Base-by-base conservation (phyloP, 2,113 vertebrate genomes). In the Trematomus loennbergii region DNA sequence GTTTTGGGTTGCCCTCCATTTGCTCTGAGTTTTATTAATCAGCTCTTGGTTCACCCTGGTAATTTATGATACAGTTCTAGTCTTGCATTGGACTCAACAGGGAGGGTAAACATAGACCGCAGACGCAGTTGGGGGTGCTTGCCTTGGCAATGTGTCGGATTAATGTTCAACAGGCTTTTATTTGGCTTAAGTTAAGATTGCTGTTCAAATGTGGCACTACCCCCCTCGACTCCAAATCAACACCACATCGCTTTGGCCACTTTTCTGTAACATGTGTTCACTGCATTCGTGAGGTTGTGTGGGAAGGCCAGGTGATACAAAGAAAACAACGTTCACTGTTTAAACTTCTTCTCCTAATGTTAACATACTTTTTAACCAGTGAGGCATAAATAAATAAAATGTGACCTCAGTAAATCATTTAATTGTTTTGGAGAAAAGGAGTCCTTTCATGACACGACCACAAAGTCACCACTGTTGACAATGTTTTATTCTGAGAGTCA, bases 1-100 rank as follows among this genome's bases (percentile, higher is more conserved):
- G 94, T 90, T 94, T 89, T 92, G 81, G 36, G 82, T 94, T 94
- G 87, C 87, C 91, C 87, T 91, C 79, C 66, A 72, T 86, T 94
- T 90, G 87, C 87, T 86, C 80, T 77, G 73, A 67, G 79, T 79
- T 92, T 91, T 88, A 94, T 93, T 92, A 91, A 94, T 91, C 84
- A 77, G 79, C 69, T 89, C 82, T 88, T 9, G 65, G 91, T 91
- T 87, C 78, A 61, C 63, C 81, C 65, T 68, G 78, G 62, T 92
- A 90, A 94, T 94, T 91, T 89, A 92, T 83, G 77, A 82, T 75
- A 82, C 55, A 81, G 78, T 78, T 84, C 79, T 82, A 71, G 83
- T 66, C 74, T 72, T 79, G 75, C 66, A 25, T 70, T 65, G 70
- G 78, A 81, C 65, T 4, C 29, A 81, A 53, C 49, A 5, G 48